Evolutionary conservation across 2,888 invertebrate genomes (phyloP).

Genomic region (Melipona beecheii): DNA sequence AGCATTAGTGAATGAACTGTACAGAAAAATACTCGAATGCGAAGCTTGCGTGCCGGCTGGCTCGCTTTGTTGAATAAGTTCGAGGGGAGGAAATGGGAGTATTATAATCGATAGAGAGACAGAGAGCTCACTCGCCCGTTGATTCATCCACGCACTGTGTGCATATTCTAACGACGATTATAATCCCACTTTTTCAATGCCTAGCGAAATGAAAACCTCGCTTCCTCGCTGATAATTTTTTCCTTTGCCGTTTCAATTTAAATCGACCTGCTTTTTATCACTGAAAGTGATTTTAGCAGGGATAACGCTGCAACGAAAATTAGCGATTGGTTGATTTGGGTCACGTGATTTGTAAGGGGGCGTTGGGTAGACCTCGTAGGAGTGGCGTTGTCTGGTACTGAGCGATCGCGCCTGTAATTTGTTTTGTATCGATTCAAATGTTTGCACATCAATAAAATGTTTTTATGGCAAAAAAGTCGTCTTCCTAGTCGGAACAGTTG

Average conservation of each 20-base stretch:
- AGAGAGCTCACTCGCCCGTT: slow-evolving; percentile 11
- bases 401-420: no score
- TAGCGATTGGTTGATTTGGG: no score
- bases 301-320: no score
- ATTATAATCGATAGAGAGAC: slow-evolving; percentile 34
- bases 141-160: slow-evolving; percentile 14
- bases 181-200: not conserved
- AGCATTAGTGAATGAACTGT: slow-evolving; percentile 49
- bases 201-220: not conserved
- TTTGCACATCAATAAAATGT: no score
- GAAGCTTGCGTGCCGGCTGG: slow-evolving; percentile 34
- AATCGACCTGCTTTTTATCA: not conserved
- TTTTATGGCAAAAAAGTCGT: no score
- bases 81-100: slow-evolving; percentile 3
- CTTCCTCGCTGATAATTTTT: not conserved
- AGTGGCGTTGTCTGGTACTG: no score
- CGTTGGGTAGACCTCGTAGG: no score
- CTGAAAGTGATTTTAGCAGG: no score
- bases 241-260: not conserved
- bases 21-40: slow-evolving; percentile 31
- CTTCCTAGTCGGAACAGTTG: no score
- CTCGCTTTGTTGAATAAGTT: slow-evolving; percentile 30
- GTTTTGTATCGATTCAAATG: no score
- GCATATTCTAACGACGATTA: slow-evolving; percentile 2
- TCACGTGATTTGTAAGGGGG: no score